Percentiles rank a stretch among this genome's conserved stretches.
These are phyloP conservation scores for Oryzias javanicus DNA, from an alignment of 2,113 vertebrate genomes.

Conservation along the genomic window DNA sequence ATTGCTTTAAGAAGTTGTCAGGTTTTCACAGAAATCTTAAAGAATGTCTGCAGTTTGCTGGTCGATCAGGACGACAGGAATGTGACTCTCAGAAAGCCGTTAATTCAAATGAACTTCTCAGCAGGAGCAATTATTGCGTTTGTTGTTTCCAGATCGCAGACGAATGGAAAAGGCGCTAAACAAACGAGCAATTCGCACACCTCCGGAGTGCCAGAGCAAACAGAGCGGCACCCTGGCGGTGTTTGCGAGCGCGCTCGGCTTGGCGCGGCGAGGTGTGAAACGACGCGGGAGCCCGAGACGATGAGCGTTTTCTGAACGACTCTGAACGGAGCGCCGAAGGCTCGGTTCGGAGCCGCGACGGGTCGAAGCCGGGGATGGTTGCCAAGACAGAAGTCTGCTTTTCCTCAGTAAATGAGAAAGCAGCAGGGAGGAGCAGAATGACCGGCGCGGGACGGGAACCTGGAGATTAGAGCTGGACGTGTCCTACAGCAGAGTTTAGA, in stretches of 20 bases:
- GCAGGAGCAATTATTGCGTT: constrained; percentile 58
- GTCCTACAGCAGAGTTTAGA: constrained; percentile 44
- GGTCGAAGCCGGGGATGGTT: constrained; percentile 20
- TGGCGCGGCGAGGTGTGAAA: constrained; percentile 63
- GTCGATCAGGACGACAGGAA: constrained; percentile 1
- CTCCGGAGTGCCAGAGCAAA: constrained; percentile 69
- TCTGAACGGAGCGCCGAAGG: not conserved
- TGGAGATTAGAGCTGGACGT: constrained; percentile 36
- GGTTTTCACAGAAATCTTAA: too few species aligned
- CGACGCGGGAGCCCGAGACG: constrained; percentile 49
- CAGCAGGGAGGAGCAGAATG: constrained; percentile 44
- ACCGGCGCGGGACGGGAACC: constrained; percentile 19
- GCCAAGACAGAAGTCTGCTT: constrained; percentile 60
- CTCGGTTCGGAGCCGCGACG: not conserved
- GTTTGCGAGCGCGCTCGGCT: constrained; percentile 67
- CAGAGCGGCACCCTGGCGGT: constrained; percentile 51
- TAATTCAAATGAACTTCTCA: constrained; percentile 56
- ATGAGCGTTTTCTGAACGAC: constrained; percentile 12
- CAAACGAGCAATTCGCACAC: constrained; percentile 71
- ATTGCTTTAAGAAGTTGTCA: too few species aligned
- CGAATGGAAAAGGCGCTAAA: constrained; percentile 66
- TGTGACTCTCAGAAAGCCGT: constrained; percentile 26
- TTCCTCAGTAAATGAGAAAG: constrained; percentile 60
- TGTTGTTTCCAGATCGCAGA: constrained; percentile 55
- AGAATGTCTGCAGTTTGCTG: not conserved